Evolutionary conservation across 2,888 invertebrate genomes (phyloP).

Genomic region (Aleiodes alternator): DNA sequence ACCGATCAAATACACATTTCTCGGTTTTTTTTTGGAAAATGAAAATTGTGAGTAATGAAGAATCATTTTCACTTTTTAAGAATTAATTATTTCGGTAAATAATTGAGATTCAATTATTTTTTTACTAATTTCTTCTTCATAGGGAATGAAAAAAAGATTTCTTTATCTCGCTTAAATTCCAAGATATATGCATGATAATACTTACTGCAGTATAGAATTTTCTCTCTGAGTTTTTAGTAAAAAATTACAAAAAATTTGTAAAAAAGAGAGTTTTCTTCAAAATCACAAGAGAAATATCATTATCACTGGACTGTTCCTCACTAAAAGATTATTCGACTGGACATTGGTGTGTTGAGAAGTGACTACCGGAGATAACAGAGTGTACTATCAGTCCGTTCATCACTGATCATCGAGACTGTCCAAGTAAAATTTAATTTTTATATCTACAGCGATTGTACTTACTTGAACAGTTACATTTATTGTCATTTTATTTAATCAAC

Average conservation of each 20-base stretch:
- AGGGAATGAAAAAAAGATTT: no score
- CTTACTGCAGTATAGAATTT: background rate
- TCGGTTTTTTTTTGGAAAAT: no score
- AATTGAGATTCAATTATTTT: no score
- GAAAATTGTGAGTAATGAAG: no score
- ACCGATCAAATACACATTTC: background rate
- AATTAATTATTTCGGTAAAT: no score
- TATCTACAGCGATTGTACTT: background rate
- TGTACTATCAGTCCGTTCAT: conserved; percentile 6
- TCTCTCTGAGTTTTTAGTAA: background rate
- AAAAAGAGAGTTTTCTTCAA: background rate
- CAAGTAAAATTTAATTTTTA: background rate
- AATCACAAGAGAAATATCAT: background rate
- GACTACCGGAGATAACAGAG: conserved; percentile 4
- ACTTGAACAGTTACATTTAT: background rate
- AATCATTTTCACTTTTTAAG: background rate
- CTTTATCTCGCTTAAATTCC: no score
- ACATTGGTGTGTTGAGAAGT: background rate
- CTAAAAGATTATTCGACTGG: conserved; percentile 10
- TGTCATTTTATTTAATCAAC: background rate
- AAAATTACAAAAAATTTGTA: no score
- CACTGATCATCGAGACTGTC: conserved; percentile 20
- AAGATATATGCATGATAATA: no score
- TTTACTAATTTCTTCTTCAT: no score
- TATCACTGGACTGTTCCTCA: background rate